phyloP scores from a whole-genome alignment of 2,113 vertebrate species.

The Heliornis fulica region DNA sequence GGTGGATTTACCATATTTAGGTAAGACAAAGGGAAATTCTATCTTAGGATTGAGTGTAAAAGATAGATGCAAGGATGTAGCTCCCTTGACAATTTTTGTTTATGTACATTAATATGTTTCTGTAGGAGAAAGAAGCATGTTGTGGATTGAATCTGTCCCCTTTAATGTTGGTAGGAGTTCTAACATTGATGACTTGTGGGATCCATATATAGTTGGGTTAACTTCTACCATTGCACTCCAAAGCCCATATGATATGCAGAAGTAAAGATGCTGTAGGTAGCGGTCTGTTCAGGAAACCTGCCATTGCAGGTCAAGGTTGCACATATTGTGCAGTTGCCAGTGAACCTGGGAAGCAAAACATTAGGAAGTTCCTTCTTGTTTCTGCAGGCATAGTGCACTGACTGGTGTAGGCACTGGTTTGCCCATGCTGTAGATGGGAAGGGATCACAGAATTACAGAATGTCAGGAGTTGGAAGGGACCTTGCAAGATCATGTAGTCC shows the following conservation, averaged over 20 bases:
- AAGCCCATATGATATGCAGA: neutral
- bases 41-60: conserved; percentile 1
- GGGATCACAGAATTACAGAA: no score
- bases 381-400: neutral
- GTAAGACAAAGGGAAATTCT: neutral
- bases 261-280: neutral
- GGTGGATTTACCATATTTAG: neutral
- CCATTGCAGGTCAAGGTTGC: conserved; percentile 34
- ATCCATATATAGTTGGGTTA: neutral
- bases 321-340: conserved; percentile 35
- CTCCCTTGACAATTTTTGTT: neutral
- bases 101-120: neutral
- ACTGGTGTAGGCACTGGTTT: neutral
- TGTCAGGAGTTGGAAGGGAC: no score
- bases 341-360: neutral
- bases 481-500: no score
- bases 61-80: neutral
- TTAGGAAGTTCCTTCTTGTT: neutral
- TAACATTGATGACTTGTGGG: neutral
- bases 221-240: neutral
- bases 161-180: neutral
- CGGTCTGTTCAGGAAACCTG: conserved; percentile 3
- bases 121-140: neutral
- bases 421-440: neutral
- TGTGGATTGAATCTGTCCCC: neutral